A percentile compares a stretch with the other conserved stretches of the same genome.
Conservation (phyloP, 2,113 vertebrate genomes). For the Serilophus lunatus region DNA sequence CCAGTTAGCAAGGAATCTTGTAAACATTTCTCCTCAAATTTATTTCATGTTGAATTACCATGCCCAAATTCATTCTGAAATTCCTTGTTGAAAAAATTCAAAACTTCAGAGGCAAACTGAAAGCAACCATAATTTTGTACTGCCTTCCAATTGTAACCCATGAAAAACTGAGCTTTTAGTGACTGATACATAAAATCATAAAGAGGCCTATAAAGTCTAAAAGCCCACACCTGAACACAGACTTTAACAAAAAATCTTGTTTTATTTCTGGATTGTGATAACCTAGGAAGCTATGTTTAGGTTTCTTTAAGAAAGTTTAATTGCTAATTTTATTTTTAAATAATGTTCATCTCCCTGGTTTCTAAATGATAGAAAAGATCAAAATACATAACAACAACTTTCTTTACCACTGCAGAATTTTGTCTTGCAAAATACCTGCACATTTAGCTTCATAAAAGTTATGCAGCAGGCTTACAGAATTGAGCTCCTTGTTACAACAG, state of each 20-base stretch:
- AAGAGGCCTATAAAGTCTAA: neutral
- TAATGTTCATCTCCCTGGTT: neutral
- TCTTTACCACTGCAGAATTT: neutral
- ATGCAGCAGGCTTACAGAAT: neutral
- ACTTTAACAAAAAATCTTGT: neutral
- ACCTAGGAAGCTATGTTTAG: neutral
- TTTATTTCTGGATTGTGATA: neutral
- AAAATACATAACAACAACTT: neutral
- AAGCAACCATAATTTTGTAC: neutral
- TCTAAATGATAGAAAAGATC: neutral
- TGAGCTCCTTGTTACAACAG: neutral
- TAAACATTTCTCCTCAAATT: neutral
- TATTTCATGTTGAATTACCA: neutral
- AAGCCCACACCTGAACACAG: neutral
- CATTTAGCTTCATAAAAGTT: neutral
- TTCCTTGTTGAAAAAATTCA: neutral
- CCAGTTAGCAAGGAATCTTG: neutral
- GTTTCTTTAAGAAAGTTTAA: neutral
- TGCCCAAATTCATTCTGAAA: neutral
- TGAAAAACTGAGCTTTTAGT: neutral
- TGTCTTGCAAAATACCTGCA: neutral
- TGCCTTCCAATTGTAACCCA: neutral
- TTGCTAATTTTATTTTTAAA: neutral
- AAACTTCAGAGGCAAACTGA: neutral
- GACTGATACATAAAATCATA: neutral